A percentile compares a stretch with the other conserved stretches of the same genome.
Evolutionary conservation across 2,888 invertebrate species (phyloP).

Genomic region (Schizaphis graminum): DNA sequence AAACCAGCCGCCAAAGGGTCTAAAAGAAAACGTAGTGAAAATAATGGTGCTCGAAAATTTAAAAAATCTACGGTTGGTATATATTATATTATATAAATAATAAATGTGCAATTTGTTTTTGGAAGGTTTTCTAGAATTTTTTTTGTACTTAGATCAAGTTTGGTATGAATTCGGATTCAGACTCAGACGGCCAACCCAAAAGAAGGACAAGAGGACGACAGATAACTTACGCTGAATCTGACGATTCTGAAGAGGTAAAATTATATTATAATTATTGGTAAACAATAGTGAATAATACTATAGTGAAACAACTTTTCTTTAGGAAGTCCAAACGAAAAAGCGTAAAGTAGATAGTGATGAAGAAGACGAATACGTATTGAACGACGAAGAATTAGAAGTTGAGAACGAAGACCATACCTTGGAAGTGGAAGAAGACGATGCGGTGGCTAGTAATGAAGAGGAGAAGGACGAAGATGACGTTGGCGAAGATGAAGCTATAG

Average conservation of each 20-base stretch:
- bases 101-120: neutral
- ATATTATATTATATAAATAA: neutral
- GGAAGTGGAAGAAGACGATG: constrained; percentile 68
- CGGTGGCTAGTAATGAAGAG: constrained; percentile 66
- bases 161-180: constrained; percentile 70
- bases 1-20: constrained; percentile 11
- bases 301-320: constrained; percentile 66
- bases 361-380: constrained; percentile 69
- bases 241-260: constrained; percentile 81
- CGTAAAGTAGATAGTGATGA: constrained; percentile 68
- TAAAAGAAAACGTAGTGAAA: constrained; percentile 33
- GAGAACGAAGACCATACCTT: constrained; percentile 69
- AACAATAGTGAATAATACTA: neutral
- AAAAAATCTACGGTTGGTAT: constrained; percentile 44
- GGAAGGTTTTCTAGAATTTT: neutral
- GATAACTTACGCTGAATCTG: constrained; percentile 82
- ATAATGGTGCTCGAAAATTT: neutral
- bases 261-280: neutral
- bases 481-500: constrained; percentile 72
- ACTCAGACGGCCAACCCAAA: constrained; percentile 75
- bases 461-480: constrained; percentile 70
- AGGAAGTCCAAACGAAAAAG: constrained; percentile 70
- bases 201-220: constrained; percentile 81
- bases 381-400: constrained; percentile 70
- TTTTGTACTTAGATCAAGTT: constrained; percentile 68